Base-by-base conservation (phyloP, 2,888 invertebrate species). In the Drosophila mayaguana region DNA sequence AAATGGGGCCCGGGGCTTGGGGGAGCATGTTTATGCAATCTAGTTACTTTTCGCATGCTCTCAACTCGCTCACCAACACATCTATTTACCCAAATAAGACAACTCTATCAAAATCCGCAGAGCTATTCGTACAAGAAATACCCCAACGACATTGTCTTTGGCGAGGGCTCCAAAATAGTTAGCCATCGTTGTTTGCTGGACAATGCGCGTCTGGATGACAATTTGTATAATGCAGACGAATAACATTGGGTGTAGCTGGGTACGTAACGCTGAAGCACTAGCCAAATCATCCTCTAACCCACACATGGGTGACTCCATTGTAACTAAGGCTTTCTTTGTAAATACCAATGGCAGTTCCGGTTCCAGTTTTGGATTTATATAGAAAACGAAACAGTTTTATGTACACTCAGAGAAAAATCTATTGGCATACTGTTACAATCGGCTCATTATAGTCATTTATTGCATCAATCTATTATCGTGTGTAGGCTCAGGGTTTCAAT, bases 101-200 rank as follows among this genome's bases (percentile, higher is more conserved):
- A 51, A 53, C 36, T 53, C 38, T n/a, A 59, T 34, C 16, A 7
- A 56, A 57, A 71, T 79, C 88, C 83, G 36, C 85, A 86, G 85
- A 79, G 63, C 59, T 60, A 66, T 46, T 50, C 63, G 45, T 66
- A 62, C 56, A 74, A 50, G 48, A 50, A 66, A 50, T 67, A 69
- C 36, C 74, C 81, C 36, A 59, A 72, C 59, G 80, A 80, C 69
- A 73, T 87, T 69, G 70, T 87, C 70, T 89, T 62, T 82, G 86
- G 86, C 68, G 86, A 87, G 67, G 86, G 86, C 65, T 89, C 86
- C 25, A 87, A 87, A 63, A 82, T 87, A 67, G 80, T 87, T 55
- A 72, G 77, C 67, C 78, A 76, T 63, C 68, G 75, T 60, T 46
- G 53, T 20, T 45, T 59, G 40, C 20, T 60, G 69, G 59, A 64